Base-by-base conservation (phyloP, 1,140 invertebrate species). In the Magallana gigas region DNA sequence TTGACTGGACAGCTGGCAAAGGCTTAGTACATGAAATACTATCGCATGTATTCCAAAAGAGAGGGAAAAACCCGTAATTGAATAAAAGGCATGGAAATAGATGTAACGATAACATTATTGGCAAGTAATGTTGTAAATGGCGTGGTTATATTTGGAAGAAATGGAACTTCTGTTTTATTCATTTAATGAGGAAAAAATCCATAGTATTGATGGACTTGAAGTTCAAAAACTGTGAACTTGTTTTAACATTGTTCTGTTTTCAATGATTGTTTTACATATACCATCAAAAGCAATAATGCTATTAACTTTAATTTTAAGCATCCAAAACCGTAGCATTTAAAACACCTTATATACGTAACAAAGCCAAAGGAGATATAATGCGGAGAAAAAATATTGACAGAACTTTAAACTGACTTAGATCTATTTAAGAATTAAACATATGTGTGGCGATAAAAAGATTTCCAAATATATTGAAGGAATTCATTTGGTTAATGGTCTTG, bases 321-420 rank as follows among this genome's bases (percentile, higher is more conserved):
- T 23, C 18, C 16, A 23, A 23, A 29, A 9, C 23, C 23, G 18
- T 36, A 29, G 14, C 36, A 76, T 76, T 8, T 18, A 29, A 76
- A 76, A 76, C 23, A 11, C 8, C 2, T 48, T 48, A 29, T 76
- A 29, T 29, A 5, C 18, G 23, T 23, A 76, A 76, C 68, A 36
- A 76, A 76, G 23, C 8, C 9, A 23, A 11, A 36, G 36, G 14
- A 2, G 68, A 76, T 48, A 48, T 76, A 76, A 76, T 76, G 23
- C 12, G 23, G 68, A 11, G 23, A 48, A 76, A 29, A 76, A 76
- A 76, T 76, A 76, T 76, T 76, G 23, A 76, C 23, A 76, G 23
- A 76, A 76, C 68, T 76, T 76, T 76, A 76, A 76, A 76, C 14
- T 76, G 68, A 76, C 68, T 76, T 76, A 29, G 60, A 76, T 76